Conservation (phyloP, 1,140 invertebrate genomes). For the Panagrolaimus sp. region DNA sequence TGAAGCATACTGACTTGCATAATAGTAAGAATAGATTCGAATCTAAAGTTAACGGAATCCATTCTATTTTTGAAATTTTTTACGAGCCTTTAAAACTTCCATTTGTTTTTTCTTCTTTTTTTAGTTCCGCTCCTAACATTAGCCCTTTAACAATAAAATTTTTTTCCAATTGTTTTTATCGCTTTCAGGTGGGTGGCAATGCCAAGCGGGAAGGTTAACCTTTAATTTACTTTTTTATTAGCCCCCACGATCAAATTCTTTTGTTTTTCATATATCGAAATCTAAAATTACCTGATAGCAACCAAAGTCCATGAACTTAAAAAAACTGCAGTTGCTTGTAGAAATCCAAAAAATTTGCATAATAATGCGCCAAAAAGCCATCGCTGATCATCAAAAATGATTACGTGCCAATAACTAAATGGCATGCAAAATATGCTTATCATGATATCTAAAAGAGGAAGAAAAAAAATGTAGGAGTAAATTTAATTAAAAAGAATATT, state of each 20-base stretch:
- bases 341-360: conserved; percentile 53
- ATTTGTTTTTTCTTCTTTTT: too few relatives aligned
- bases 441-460: conserved; percentile 43
- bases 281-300: conserved; percentile 44
- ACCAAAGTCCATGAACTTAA: conserved; percentile 57
- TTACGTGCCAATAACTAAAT: conserved; percentile 57
- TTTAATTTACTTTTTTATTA: background rate
- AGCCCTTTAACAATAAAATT: too few relatives aligned
- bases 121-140: too few relatives aligned
- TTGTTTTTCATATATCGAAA: too few relatives aligned
- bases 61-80: too few relatives aligned
- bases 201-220: too few relatives aligned
- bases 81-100: too few relatives aligned
- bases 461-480: background rate
- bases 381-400: conserved; percentile 58
- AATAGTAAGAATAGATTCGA: too few relatives aligned
- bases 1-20: too few relatives aligned
- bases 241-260: background rate
- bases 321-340: conserved; percentile 58
- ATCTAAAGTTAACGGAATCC: too few relatives aligned
- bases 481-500: conserved; percentile 4
- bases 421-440: conserved; percentile 56
- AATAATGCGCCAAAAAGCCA: conserved; percentile 56
- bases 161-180: too few relatives aligned
- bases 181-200: too few relatives aligned